Conservation (phyloP, 2,113 vertebrate species). For the Polypterus bichir region DNA sequence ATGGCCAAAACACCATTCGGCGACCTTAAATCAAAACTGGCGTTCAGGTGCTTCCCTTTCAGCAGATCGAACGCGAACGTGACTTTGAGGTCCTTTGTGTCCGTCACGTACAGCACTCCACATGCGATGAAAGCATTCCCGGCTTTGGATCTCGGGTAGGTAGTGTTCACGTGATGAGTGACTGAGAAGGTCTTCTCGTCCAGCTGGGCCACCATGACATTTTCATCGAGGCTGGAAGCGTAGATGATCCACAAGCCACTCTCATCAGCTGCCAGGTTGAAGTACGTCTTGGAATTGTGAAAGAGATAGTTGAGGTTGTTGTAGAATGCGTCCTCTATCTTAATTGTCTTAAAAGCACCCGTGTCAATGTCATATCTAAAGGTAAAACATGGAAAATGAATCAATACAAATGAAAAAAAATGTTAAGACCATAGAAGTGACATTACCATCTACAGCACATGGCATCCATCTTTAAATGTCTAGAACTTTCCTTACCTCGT, state of each 20-base stretch:
- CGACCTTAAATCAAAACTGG: conserved; percentile 68
- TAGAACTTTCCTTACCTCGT: no score
- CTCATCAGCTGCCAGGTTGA: conserved; percentile 81
- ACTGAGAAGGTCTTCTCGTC: conserved; percentile 70
- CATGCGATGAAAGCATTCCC: conserved; percentile 81
- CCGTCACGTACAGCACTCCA: conserved; percentile 79
- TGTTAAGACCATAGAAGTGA: no score
- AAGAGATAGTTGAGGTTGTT: conserved; percentile 77
- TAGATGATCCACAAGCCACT: conserved; percentile 85
- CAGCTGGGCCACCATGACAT: conserved; percentile 70
- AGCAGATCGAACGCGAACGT: conserved; percentile 80
- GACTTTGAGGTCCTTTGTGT: conserved; percentile 70
- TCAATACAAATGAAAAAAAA: neutral
- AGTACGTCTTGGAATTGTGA: conserved; percentile 85
- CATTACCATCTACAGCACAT: no score
- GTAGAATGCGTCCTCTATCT: conserved; percentile 64
- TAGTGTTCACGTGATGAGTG: conserved; percentile 62
- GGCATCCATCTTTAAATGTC: no score
- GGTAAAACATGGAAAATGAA: neutral
- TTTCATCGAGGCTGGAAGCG: conserved; percentile 65
- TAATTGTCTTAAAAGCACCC: conserved; percentile 41
- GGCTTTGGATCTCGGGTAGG: conserved; percentile 78
- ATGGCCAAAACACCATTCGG: conserved; percentile 74
- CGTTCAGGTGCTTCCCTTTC: conserved; percentile 59
- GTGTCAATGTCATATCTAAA: conserved; percentile 64